These are phyloP conservation scores for Lordiphosa stackelbergi DNA, from an alignment of 1,140 invertebrate genomes.

Conservation along the genomic window DNA sequence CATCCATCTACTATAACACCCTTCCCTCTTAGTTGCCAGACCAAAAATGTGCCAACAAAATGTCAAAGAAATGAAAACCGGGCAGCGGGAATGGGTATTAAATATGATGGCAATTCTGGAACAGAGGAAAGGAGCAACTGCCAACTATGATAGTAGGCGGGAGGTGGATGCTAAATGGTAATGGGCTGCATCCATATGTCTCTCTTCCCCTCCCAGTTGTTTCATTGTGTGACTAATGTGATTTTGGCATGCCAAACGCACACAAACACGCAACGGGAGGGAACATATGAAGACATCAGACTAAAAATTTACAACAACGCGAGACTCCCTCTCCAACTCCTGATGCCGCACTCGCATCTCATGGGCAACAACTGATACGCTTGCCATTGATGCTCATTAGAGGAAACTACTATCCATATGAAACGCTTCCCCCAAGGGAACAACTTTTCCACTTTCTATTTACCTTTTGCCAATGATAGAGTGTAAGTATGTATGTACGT, in stretches of 20 bases:
- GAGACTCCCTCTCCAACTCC: constrained; percentile 1
- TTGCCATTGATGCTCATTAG: constrained; percentile 61
- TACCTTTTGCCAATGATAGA: constrained; percentile 63
- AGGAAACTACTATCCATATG: constrained; percentile 55
- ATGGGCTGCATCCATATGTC: neutral
- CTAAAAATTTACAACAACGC: constrained; percentile 35
- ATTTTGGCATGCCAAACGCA: constrained; percentile 68
- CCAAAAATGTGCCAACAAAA: too few species aligned
- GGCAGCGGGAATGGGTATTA: too few species aligned
- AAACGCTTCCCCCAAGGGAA: constrained; percentile 33
- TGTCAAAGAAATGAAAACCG: too few species aligned
- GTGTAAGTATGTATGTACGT: neutral
- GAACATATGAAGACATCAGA: constrained; percentile 47
- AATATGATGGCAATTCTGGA: too few species aligned
- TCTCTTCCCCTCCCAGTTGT: neutral
- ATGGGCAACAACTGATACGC: constrained; percentile 46
- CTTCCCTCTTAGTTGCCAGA: too few species aligned
- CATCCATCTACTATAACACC: too few species aligned
- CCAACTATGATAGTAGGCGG: neutral
- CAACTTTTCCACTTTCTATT: constrained; percentile 54
- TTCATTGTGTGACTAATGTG: constrained; percentile 59
- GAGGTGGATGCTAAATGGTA: constrained; percentile 23
- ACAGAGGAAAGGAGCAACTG: too few species aligned
- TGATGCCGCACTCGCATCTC: neutral
- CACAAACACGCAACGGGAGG: constrained; percentile 40